Evolutionary conservation across 35 echinoderm and acorn worm genomes (phyloP), one percentile per base, ranked within the genome.

Genomic region (Holothuria glaberrima): DNA sequence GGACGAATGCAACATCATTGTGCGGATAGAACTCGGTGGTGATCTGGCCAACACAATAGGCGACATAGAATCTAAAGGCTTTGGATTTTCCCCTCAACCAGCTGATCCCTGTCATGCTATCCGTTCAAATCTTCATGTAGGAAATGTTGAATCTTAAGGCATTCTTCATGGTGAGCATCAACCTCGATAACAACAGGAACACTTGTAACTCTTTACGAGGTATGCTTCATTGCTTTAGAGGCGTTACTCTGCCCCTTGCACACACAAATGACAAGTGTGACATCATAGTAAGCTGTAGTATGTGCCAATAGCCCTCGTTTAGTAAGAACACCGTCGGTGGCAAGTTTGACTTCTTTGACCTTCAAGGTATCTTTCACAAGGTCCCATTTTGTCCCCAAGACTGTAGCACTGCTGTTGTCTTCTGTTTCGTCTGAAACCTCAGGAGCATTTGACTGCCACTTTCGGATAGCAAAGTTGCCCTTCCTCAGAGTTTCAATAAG

Each of bases 381-480:
- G n/a, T 93, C 74, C 92, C 91, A 94, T 30, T 71, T 90, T 22
- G 88, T 94, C 14, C 92, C 88, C 30, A 86, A n/a, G 59, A 38
- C 88, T 12, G 80, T 86, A 22, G 92, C 77, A 65, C 56, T 44
- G 0, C 36, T 75, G 59, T 6, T 90, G 66, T 87, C 82, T 80
- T 93, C 92, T 71, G 86, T 83, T 30, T 70, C 36, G 52, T 93
- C 76, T 82, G 73, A 93, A 50, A 90, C 87, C 31, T 84, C 63
- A 32, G 90, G 38, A 19, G 4, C 58, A 70, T 93, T 93, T 20
- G 92, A 93, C 33, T 90, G 87, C 92, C 92, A 93, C 83, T 93
- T 93, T 59, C 75, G 67, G 25, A 93, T 89, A 48, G 62, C 76
- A 90, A 93, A 90, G n/a, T 93, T 93, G 32, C 92, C 92, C 57